These are phyloP conservation scores for Amphiprion ocellaris DNA, from an alignment of 2,113 vertebrate species.

Conservation along the genomic window DNA sequence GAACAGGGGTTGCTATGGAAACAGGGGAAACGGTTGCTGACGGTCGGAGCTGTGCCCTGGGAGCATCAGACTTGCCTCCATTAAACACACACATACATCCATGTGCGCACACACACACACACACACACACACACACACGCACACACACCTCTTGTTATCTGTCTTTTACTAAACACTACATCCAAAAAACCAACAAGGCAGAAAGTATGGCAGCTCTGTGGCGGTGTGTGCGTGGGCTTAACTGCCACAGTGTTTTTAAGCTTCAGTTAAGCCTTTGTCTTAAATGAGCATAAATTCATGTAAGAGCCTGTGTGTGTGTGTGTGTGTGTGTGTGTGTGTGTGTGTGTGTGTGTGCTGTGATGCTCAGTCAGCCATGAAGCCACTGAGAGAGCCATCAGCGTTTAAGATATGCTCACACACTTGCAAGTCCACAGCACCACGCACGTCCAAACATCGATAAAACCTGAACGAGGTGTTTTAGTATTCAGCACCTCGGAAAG, in stretches of 20 bases:
- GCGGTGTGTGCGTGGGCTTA: neutral
- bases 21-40: conserved; percentile 94
- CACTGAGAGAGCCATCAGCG: conserved; percentile 30
- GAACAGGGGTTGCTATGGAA: conserved; percentile 96
- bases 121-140: conserved; percentile 6
- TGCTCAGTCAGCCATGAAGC: conserved; percentile 44
- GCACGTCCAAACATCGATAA: conserved; percentile 42
- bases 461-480: conserved; percentile 41
- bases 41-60: conserved; percentile 85
- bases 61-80: conserved; percentile 88
- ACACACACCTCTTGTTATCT: neutral
- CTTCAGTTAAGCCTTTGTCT: conserved; percentile 45
- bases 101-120: conserved; percentile 22
- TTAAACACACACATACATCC: conserved; percentile 61
- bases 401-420: conserved; percentile 28
- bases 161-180: conserved; percentile 9
- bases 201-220: conserved; percentile 12
- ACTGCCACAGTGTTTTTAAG: conserved; percentile 19
- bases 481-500: conserved; percentile 46
- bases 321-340: conserved; percentile 14
- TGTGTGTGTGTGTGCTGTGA: conserved; percentile 12
- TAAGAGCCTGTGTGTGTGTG: neutral
- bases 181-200: conserved; percentile 36
- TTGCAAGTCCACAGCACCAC: neutral
- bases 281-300: conserved; percentile 30